phyloP scores from a whole-genome alignment of 2,888 invertebrate species.

The Carcina quercana region DNA sequence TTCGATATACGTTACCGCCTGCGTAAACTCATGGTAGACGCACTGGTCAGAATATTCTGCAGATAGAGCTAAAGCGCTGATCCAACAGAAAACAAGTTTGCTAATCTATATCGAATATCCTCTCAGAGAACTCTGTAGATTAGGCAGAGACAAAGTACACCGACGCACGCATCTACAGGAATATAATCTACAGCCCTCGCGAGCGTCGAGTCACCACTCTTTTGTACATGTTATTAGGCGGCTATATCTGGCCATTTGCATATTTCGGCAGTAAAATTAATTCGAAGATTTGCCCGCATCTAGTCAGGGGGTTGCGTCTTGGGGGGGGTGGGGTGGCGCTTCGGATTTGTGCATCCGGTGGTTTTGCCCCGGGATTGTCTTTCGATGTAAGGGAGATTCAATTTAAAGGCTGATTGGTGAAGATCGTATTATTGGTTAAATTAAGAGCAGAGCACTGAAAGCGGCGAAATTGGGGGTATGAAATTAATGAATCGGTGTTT shows the following conservation, averaged over 20 bases:
- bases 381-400: conserved; percentile 16
- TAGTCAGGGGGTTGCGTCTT: conserved; percentile 28
- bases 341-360: conserved; percentile 62
- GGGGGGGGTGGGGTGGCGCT: conserved; percentile 42
- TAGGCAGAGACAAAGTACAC: conserved; percentile 1
- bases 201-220: conserved; percentile 68
- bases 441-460: too few species aligned
- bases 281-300: conserved; percentile 75
- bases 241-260: conserved; percentile 72
- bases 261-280: conserved; percentile 76
- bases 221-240: conserved; percentile 75
- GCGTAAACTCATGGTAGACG: too few species aligned
- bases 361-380: conserved; percentile 43
- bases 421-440: too few species aligned
- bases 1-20: too few species aligned
- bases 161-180: background rate
- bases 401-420: too few species aligned
- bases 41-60: too few species aligned
- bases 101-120: too few species aligned
- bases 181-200: conserved; percentile 38
- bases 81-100: too few species aligned
- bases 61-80: too few species aligned
- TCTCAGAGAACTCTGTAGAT: too few species aligned
- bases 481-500: too few species aligned
- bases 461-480: too few species aligned